A percentile compares a stretch with the other conserved stretches of the same genome.
Conservation (phyloP, 2,113 vertebrate species). For the Alethe diademata region DNA sequence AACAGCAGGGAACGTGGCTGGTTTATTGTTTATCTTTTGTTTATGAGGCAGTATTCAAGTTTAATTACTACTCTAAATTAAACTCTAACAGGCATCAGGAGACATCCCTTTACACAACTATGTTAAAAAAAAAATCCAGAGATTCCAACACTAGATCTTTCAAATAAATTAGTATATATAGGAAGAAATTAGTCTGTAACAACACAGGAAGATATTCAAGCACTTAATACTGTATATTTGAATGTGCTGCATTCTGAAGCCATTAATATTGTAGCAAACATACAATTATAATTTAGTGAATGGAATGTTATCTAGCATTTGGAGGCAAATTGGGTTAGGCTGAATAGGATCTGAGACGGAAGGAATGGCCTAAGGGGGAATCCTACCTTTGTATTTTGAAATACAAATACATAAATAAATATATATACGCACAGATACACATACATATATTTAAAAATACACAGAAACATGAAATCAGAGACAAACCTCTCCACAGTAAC, state of each 20-base stretch:
- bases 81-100: slow-evolving; percentile 97
- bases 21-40: slow-evolving; percentile 99
- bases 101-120: slow-evolving; percentile 85
- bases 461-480: background rate
- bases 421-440: background rate
- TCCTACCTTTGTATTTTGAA: slow-evolving; percentile 25
- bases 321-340: slow-evolving; percentile 5
- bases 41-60: slow-evolving; percentile 99
- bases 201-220: slow-evolving; percentile 69
- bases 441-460: background rate
- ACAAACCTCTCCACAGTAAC: background rate
- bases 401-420: background rate
- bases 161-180: slow-evolving; percentile 70
- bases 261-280: slow-evolving; percentile 64
- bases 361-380: background rate
- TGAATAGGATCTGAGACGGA: background rate
- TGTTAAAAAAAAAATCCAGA: slow-evolving; percentile 68
- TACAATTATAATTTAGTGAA: slow-evolving; percentile 53
- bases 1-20: slow-evolving; percentile 92
- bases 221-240: slow-evolving; percentile 23
- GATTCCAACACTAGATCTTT: slow-evolving; percentile 69
- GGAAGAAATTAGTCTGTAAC: slow-evolving; percentile 70
- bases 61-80: slow-evolving; percentile 99
- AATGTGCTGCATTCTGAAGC: slow-evolving; percentile 60
- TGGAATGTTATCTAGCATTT: slow-evolving; percentile 59